Evolutionary conservation across 2,113 vertebrate genomes (phyloP), one percentile per base, ranked within the genome.

Genomic region (Gopherus evgoodei): DNA sequence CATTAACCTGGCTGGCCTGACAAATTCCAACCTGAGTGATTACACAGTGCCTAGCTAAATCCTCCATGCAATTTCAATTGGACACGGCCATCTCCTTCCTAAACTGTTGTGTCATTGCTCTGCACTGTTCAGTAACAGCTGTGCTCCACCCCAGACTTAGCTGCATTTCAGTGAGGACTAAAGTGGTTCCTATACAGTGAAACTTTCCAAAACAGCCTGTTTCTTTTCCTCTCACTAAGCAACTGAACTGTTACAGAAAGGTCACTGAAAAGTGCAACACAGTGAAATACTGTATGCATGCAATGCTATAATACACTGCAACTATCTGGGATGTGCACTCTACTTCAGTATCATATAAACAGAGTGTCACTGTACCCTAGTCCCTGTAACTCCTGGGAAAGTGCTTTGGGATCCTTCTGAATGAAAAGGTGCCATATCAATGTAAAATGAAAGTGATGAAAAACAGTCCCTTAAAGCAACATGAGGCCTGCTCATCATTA

Each of bases 1-100:
- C 95, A 95, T 97, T 97, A 97, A 97, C 96, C 96, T 95, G 94
- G 89, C 96, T 96, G 96, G 97, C 96, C 97, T 96, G 96, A 94
- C 97, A 95, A 97, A 96, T 97, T 95, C 95, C 95, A 97, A 94
- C 96, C 95, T 96, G 96, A 96, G 86, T 96, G 97, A 97, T 97
- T 97, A 96, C 95, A 92, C 94, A 95, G 93, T 95, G 96, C 94
- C 90, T 95, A 94, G 95, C 96, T 96, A 96, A 97, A 97, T 97
- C 96, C 96, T 94, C 35, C 95, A 84, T 84, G 96, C 95, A 96
- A 89, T 96, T 97, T 96, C 94, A 80, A 95, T 94, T 96, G 96
- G 96, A 95, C 94, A 93, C 91, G 88, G 96, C 94, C 4, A 4
- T 17, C 35, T 38, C 35, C 95, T 93, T 92, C 93, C 95, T 95